Evolutionary conservation across 2,113 vertebrate genomes (phyloP), one percentile per base, ranked within the genome.

Genomic region (Microcebus griseorufus): DNA sequence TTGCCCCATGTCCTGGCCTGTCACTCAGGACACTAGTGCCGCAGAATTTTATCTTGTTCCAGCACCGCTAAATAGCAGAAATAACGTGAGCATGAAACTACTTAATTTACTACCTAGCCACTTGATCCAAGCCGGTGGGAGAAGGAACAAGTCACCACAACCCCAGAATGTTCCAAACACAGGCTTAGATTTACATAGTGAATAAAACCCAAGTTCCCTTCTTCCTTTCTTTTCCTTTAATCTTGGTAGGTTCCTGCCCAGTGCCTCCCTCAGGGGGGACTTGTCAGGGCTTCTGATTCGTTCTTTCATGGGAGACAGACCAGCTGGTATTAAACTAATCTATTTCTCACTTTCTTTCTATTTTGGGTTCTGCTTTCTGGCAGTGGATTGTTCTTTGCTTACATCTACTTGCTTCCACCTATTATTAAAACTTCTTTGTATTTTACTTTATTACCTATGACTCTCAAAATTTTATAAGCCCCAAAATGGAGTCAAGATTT

Each of bases 401-500:
- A n/a, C 25, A 16, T 67, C 18, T 60, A 45, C 51, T 92, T 75
- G 27, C 39, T 88, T 94, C 27, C 81, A 29, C 25, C 65, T 79
- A 25, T 85, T 65, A 85, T 81, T 76, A 78, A 20, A 79, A 70
- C 2, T 53, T 88, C 22, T 83, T 88, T 85, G 12, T 82, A 78
- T 92, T 92, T 91, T 76, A 88, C 84, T 87, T 80, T 70, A 39
- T 80, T 88, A 42, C 18, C 53, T 78, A 6, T 37, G 16, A 69
- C 72, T 94, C 9, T 80, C 53, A 84, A 69, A 75, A 60, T 80
- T 80, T 85, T 92, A 48, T 87, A 88, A 98, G 58, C 42, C 60
- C 32, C 72, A 27, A 91, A 92, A 64, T 16, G 8, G 39, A 93
- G 53, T 81, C 55, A 91, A 51, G 9, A 67, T 82, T 88, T 93